Evolutionary conservation across 2,113 vertebrate species (phyloP), one percentile per base, ranked within the genome.

Genomic region (Anoplopoma fimbria): DNA sequence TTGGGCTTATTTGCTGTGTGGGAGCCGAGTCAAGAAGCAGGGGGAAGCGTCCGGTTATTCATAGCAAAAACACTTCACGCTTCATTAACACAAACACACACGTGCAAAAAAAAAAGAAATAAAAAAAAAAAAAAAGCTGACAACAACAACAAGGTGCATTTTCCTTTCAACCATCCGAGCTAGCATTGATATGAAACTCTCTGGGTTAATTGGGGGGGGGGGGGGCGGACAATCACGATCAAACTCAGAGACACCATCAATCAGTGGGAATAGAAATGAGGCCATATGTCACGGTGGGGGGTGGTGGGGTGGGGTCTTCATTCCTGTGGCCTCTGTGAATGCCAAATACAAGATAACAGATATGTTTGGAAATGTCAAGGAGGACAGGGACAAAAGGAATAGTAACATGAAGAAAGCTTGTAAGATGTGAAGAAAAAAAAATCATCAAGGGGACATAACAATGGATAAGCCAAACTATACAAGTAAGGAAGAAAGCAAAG

Each of bases 1-100:
- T n/a, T 82, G 67, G 65, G 69, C 73, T 70, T 75, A 87, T 85
- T 79, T 81, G 69, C 69, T 74, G 69, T 69, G 73, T 88, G 85
- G 69, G 72, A 83, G 79, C 70, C 1, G 31, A 82, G 77, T 79
- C 42, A 40, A 63, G 51, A 75, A 73, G 81, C 51, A 75, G 53
- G 38, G 23, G 63, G 63, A 81, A 57, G 73, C 6, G 72, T 45
- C 77, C 69, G 79, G 79, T 82, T 80, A 83, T 76, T 55, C 9
- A 17, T 42, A n/a, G 53, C 23, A 4, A 17, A 49, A 21, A 19
- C 51, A 55, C 25, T 25, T 0, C 25, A 77, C 3, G 4, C 67
- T 72, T 57, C 19, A 60, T 27, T 40, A 53, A 75, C 29, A 47
- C 40, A 68, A 61, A 77, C 25, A 71, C 31, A 45, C 65, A 34